Percentiles rank a stretch among this genome's conserved stretches.
Conservation (phyloP, 2,113 vertebrate genomes). For the Mesocricetus auratus region DNA sequence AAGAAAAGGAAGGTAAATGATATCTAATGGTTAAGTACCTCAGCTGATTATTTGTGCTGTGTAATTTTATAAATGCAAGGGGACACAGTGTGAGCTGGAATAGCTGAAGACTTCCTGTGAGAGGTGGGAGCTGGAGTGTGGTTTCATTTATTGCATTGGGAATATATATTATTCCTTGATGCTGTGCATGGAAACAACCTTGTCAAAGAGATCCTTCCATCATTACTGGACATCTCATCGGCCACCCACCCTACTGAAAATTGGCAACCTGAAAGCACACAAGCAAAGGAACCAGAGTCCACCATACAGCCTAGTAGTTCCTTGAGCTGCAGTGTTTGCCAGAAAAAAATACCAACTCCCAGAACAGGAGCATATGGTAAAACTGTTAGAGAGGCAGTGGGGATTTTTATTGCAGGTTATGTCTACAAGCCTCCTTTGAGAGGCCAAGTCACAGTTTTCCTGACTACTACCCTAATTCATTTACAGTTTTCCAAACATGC, state of each 20-base stretch:
- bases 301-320: not conserved
- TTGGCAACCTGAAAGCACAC: not conserved
- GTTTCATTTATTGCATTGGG: not conserved
- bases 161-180: not conserved
- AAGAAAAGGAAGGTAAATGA: not conserved
- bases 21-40: not conserved
- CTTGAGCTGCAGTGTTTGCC: constrained; percentile 5
- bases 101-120: not conserved
- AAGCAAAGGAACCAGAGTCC: constrained; percentile 34
- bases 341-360: not conserved
- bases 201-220: constrained; percentile 10
- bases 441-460: constrained; percentile 73
- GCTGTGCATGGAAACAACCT: not conserved
- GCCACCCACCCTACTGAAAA: not conserved
- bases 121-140: not conserved
- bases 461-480: constrained; percentile 69
- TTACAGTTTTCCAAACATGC: constrained; percentile 63
- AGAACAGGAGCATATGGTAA: constrained; percentile 24
- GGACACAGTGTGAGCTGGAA: not conserved
- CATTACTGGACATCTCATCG: not conserved
- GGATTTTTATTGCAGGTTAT: constrained; percentile 72
- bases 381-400: not conserved
- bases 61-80: not conserved
- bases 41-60: not conserved
- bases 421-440: constrained; percentile 66